These are phyloP conservation scores for Chaetodon trifasciatus DNA, from an alignment of 2,797 vertebrate species.

Conservation along the genomic window DNA sequence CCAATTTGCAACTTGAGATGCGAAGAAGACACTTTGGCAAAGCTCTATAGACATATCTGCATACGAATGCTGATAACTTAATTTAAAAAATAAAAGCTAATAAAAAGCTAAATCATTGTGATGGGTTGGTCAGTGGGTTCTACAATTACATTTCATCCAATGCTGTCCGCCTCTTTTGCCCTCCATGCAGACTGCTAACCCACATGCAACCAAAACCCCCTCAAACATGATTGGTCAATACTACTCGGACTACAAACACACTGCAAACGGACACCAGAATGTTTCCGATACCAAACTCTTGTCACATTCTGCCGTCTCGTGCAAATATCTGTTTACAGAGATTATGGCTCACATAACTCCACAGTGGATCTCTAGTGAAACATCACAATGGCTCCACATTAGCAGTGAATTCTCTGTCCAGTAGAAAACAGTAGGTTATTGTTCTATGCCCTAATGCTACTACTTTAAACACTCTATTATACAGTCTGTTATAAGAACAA, in stretches of 20 bases:
- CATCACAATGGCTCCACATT: slow-evolving; percentile 28
- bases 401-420: slow-evolving; percentile 32
- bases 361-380: slow-evolving; percentile 15
- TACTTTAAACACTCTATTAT: slow-evolving; percentile 21
- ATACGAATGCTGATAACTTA: neutral
- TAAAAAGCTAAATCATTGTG: neutral
- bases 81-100: neutral
- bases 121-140: neutral
- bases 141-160: neutral
- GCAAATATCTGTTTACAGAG: too few species aligned
- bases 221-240: neutral
- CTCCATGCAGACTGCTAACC: neutral
- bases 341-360: slow-evolving; percentile 13
- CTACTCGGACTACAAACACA: neutral
- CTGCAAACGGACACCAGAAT: neutral
- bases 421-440: slow-evolving; percentile 43
- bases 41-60: neutral
- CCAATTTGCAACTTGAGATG: neutral
- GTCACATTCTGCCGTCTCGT: neutral
- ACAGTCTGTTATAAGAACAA: slow-evolving; percentile 1
- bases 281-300: neutral
- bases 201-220: neutral
- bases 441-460: slow-evolving; percentile 33
- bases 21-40: neutral
- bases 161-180: neutral